Percentiles rank a stretch among this genome's conserved stretches.
These are phyloP conservation scores for Anolis sagrei DNA, from an alignment of 2,113 vertebrate genomes.

Conservation along the genomic window DNA sequence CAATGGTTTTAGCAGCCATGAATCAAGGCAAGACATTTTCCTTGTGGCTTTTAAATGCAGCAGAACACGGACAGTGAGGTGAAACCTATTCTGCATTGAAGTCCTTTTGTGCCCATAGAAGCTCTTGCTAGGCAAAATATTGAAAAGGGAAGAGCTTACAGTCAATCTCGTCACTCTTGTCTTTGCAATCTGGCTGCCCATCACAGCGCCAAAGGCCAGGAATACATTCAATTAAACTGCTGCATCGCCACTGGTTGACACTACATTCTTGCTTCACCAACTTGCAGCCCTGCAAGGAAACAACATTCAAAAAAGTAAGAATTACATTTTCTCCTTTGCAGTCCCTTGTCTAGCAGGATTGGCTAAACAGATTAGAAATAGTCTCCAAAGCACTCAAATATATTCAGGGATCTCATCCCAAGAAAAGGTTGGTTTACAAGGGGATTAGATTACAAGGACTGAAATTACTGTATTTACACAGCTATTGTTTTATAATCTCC, in stretches of 20 bases:
- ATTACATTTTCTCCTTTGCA: background rate
- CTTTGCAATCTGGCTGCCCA: slow-evolving; percentile 80
- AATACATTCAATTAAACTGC: slow-evolving; percentile 76
- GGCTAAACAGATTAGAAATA: background rate
- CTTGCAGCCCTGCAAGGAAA: slow-evolving; percentile 75
- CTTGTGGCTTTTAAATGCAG: background rate
- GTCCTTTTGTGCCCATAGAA: too few relatives aligned
- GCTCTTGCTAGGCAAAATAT: background rate
- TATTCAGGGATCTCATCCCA: background rate
- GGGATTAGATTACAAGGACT: background rate
- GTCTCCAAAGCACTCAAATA: background rate
- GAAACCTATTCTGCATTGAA: background rate
- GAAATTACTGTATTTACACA: background rate
- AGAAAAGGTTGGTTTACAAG: too few relatives aligned
- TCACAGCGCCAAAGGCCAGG: slow-evolving; percentile 87
- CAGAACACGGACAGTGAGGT: background rate
- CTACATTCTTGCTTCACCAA: slow-evolving; percentile 63
- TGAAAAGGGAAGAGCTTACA: slow-evolving; percentile 77
- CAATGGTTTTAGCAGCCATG: background rate
- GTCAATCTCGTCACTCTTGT: slow-evolving; percentile 81
- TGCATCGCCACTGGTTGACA: slow-evolving; percentile 82
- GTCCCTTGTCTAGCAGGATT: background rate
- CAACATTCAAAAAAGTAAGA: background rate
- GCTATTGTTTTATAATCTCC: background rate
- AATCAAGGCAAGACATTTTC: background rate